Conservation (phyloP, 2,888 invertebrate genomes). For the Chymomyza procnemis region DNA sequence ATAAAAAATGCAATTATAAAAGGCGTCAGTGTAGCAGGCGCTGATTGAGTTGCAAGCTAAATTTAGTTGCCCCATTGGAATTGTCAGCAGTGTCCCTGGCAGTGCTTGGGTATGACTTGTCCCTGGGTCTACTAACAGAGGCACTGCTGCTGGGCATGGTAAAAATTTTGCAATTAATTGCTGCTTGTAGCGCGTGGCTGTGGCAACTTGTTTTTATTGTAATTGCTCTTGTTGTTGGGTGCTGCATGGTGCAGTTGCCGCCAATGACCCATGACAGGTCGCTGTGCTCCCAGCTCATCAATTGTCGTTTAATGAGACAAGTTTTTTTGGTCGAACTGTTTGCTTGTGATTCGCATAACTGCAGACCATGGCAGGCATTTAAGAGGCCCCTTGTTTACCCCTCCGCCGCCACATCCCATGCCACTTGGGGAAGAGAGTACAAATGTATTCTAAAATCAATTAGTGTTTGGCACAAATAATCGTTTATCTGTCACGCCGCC, state of each 20-base stretch:
- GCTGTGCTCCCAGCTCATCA: constrained; percentile 68
- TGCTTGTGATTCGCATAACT: background rate
- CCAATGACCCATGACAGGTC: constrained; percentile 77
- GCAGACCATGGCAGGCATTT: constrained; percentile 1
- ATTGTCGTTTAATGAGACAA: constrained; percentile 77
- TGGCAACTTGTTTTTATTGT: background rate
- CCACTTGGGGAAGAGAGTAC: constrained; percentile 16
- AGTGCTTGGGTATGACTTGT: constrained; percentile 2
- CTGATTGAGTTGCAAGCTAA: constrained; percentile 60
- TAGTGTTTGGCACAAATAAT: constrained; percentile 75
- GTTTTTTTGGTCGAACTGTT: constrained; percentile 28
- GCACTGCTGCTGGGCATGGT: constrained; percentile 23
- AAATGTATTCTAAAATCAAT: constrained; percentile 77
- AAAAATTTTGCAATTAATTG: constrained; percentile 61
- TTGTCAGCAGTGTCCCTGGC: background rate
- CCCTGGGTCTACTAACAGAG: background rate
- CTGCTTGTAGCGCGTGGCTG: constrained; percentile 39
- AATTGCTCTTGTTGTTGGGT: constrained; percentile 14
- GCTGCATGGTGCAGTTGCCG: constrained; percentile 38
- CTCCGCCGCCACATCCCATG: constrained; percentile 18
- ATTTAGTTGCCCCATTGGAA: constrained; percentile 2
- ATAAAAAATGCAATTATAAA: constrained; percentile 25
- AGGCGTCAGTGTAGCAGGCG: constrained; percentile 55
- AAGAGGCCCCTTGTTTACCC: constrained; percentile 29
- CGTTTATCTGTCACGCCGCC: constrained; percentile 73